A percentile compares a stretch with the other conserved stretches of the same genome.
Evolutionary conservation across 2,113 vertebrate genomes (phyloP).

Genomic region (Zosterops lateralis): DNA sequence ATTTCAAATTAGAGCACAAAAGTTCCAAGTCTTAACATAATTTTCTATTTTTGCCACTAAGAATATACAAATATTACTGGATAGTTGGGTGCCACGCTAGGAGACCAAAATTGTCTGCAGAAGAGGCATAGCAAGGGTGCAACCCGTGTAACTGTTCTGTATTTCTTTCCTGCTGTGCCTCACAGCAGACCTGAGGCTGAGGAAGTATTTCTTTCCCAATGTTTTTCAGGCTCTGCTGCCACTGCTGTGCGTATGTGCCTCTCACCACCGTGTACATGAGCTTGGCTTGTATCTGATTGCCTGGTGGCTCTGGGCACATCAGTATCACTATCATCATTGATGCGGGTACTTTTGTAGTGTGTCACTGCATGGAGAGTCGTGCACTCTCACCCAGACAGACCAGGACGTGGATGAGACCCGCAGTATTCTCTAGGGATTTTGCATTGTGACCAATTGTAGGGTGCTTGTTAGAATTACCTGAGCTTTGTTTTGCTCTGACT

Average conservation of each 20-base stretch:
- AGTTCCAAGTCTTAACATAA: background rate
- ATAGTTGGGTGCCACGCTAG: background rate
- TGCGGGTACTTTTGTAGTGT: background rate
- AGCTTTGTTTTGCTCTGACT: background rate
- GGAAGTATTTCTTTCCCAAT: background rate
- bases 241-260: background rate
- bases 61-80: background rate
- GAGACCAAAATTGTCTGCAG: background rate
- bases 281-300: background rate
- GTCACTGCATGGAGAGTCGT: background rate
- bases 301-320: background rate
- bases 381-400: background rate
- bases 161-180: background rate
- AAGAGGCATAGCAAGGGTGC: background rate
- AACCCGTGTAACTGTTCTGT: background rate
- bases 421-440: background rate
- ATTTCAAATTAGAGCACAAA: background rate
- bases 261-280: background rate
- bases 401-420: accelerated
- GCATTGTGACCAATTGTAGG: background rate
- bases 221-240: background rate
- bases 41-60: background rate
- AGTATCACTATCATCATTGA: background rate
- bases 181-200: background rate
- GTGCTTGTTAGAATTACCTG: background rate